Conservation (phyloP, 2,113 vertebrate species). For the Urocynchramus pylzowi region DNA sequence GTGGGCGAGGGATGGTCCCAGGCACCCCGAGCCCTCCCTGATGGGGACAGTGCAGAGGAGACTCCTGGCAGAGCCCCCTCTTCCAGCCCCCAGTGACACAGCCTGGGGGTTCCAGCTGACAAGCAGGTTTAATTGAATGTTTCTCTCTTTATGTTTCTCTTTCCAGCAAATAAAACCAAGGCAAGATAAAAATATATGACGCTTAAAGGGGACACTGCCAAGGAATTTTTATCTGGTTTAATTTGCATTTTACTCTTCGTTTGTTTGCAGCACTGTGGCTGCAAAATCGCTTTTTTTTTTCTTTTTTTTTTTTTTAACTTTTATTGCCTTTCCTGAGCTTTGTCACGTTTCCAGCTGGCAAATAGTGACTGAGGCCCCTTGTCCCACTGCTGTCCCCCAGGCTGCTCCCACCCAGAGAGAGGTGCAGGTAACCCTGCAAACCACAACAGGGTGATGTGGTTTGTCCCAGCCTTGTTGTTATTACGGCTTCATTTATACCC, state of each 20-base stretch:
- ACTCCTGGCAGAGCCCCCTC: neutral
- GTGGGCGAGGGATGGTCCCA: neutral
- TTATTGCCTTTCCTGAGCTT: neutral
- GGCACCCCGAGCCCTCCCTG: neutral
- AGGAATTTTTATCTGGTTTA: slow-evolving; percentile 20
- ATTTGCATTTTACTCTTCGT: neutral
- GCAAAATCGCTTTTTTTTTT: neutral
- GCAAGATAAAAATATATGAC: slow-evolving; percentile 52
- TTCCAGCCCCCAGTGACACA: neutral
- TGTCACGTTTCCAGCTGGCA: neutral
- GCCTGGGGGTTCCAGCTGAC: neutral
- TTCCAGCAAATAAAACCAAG: slow-evolving; percentile 37
- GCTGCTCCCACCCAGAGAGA: neutral
- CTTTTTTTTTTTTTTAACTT: too few species aligned
- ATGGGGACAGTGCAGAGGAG: neutral
- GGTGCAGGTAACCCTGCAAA: neutral
- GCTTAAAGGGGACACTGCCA: slow-evolving; percentile 49
- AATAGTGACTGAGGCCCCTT: neutral
- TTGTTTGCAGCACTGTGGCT: neutral
- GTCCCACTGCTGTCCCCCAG: neutral
- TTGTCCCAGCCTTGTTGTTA: neutral
- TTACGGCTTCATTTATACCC: neutral
- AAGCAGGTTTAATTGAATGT: slow-evolving; percentile 29
- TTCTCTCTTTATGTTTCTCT: slow-evolving; percentile 41
- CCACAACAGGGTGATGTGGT: fast-evolving